Evolutionary conservation across 2,888 invertebrate species (phyloP), one percentile per base, ranked within the genome.

Genomic region (Tuberolachnus salignus): DNA sequence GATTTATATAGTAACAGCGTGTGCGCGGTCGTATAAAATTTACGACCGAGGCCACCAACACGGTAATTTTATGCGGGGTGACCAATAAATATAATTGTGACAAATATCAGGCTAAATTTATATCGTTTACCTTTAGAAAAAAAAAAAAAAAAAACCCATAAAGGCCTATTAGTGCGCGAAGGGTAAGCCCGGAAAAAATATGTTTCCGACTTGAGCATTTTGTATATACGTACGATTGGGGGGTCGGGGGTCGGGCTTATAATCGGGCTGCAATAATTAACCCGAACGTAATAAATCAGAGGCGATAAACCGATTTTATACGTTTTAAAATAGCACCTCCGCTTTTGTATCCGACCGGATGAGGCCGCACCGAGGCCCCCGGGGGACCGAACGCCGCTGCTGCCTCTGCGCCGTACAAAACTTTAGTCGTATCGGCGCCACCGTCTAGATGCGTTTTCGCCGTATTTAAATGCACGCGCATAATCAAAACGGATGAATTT

Each of bases 151-250:
- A 69, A 57, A 44, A 64, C n/a, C 74, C 74, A 49, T 74, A 74
- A 74, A 74, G 64, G 64, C 64, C 74, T 74, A 74, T 74, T 74
- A 74, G 64, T 23, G 26, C 26, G 67, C 26, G 44, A 21, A 64
- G 74, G 64, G 53, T 74, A 74, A 74, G 64, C 74, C 64, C 19
- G 74, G 74, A 46, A 64, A 66, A 74, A 74, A 74, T 74, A 74
- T 74, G 74, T 74, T 64, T 74, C 74, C 74, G 74, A 74, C 74
- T 74, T 74, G 64, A 74, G 64, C 74, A n/a, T 73, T 73, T 73
- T 46, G 72, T 73, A 46, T 73, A 46, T 13, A 14, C 26, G 13
- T 44, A 69, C 8, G 3, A 11, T 11, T 55, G 21, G 49, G 51
- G 51, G 67, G 67, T 34, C 19, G 51, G 59, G 53, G 69, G 10